A percentile compares a stretch with the other conserved stretches of the same genome.
phyloP scores from a whole-genome alignment of 1,140 invertebrate species.

The Aphaenogaster ashmeadi region DNA sequence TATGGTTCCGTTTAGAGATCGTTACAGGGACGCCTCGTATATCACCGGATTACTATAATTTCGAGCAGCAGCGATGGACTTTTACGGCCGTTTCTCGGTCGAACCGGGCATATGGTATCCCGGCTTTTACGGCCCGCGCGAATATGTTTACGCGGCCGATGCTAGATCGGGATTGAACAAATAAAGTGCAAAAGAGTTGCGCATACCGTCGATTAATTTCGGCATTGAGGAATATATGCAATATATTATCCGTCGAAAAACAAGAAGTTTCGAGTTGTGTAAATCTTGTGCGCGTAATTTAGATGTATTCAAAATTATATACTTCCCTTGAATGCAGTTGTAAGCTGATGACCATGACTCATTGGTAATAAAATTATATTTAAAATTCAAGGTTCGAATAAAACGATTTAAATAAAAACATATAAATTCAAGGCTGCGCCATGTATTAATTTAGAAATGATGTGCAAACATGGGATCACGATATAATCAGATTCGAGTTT shows the following conservation, averaged over 20 bases:
- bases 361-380: background rate
- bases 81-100: conserved; percentile 68
- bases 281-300: background rate
- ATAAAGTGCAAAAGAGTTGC: background rate
- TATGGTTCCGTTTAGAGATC: conserved; percentile 68
- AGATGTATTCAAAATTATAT: background rate
- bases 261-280: too few relatives aligned
- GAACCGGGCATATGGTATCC: conserved; percentile 51
- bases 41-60: conserved; percentile 76
- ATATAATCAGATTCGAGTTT: background rate
- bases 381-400: conserved; percentile 15
- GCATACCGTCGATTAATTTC: conserved; percentile 20
- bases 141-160: conserved; percentile 58
- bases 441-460: conserved; percentile 15
- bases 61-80: conserved; percentile 62
- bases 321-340: background rate
- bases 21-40: conserved; percentile 70
- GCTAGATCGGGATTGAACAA: conserved; percentile 27
- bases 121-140: conserved; percentile 55
- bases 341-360: background rate
- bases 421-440: conserved; percentile 25
- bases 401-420: background rate
- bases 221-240: background rate
- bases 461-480: background rate
- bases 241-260: background rate